Base-by-base conservation (phyloP, 2,797 vertebrate species). In the Pitangus sulphuratus region DNA sequence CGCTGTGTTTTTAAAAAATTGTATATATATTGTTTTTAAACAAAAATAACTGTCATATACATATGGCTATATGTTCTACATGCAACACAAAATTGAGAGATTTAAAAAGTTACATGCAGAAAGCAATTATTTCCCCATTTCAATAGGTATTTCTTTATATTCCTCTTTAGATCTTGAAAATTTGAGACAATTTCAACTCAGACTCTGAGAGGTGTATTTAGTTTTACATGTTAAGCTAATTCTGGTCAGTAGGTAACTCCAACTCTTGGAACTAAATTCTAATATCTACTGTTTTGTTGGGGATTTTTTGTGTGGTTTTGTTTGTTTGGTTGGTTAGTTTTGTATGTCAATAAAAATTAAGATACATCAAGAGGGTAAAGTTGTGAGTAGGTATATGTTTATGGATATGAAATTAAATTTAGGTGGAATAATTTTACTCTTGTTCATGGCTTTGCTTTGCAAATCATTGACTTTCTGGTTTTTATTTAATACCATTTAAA, bases 1-100 rank as follows among this genome's bases (percentile, higher is more conserved):
- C 65, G 17, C 45, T 87, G 31, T 48, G 40, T 80, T 90, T 87
- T 53, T 11, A 24, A 80, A 31, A 70, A 33, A 3, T 25, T 45
- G 31, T 53, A 7, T 70, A 33, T 31, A 92, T 18, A 93, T 17
- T 30, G 18, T 30, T 84, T 95, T 94, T 74, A 95, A 95, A 90
- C 45, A 92, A 87, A 95, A 93, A 66, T 58, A 92, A 51, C 8
- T n/a, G 53, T 74, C 48, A 77, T 48, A 77, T 30, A 51, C 45
- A 68, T 66, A 82, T 20, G 56, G 19, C 25, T 87, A 33, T 26
- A 57, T 47, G 28, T 7, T 83, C 31, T 30, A 28, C 0, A 5
- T 33, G 40, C n/a, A 68, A 89, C 15, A 57, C 3, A 95, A 83
- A 93, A 87, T 3, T 40, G 30, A 90, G 39, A 66, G 11, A 90